phyloP scores from a whole-genome alignment of 2,113 vertebrate genomes.

The Gallinago paraguaiae region DNA sequence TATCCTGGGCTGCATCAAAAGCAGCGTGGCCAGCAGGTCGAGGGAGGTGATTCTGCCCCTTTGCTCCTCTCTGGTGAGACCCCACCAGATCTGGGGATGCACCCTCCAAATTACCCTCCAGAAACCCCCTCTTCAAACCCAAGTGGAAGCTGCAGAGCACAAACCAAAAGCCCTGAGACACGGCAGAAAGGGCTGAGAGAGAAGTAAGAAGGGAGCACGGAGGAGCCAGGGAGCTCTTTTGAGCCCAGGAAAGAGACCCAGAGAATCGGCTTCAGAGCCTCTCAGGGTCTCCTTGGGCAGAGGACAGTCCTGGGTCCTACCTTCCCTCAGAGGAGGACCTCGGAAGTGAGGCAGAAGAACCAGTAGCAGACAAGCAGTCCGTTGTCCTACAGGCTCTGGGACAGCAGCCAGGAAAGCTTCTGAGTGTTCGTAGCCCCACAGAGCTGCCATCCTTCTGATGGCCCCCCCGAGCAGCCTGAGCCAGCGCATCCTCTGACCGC shows the following conservation, averaged over 20 bases:
- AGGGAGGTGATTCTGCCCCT: neutral
- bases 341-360: neutral
- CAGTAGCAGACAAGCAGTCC: neutral
- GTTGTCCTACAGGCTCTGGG: neutral
- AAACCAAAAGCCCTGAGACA: slow-evolving; percentile 83
- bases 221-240: neutral
- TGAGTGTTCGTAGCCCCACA: neutral
- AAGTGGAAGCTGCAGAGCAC: slow-evolving; percentile 82
- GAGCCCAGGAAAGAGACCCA: neutral
- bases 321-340: neutral
- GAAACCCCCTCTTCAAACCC: slow-evolving; percentile 78
- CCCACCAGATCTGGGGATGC: neutral
- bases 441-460: neutral
- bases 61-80: neutral
- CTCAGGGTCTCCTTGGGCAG: neutral
- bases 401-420: neutral
- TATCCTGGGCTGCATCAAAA: neutral
- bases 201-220: neutral
- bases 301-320: neutral
- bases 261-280: neutral
- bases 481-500: neutral
- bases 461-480: neutral
- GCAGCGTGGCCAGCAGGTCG: rapidly evolving
- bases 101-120: neutral
- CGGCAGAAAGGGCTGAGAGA: slow-evolving; percentile 67